Percentiles rank a stretch among this genome's conserved stretches.
Conservation (phyloP, 2,797 vertebrate species). For the Salarias fasciatus region DNA sequence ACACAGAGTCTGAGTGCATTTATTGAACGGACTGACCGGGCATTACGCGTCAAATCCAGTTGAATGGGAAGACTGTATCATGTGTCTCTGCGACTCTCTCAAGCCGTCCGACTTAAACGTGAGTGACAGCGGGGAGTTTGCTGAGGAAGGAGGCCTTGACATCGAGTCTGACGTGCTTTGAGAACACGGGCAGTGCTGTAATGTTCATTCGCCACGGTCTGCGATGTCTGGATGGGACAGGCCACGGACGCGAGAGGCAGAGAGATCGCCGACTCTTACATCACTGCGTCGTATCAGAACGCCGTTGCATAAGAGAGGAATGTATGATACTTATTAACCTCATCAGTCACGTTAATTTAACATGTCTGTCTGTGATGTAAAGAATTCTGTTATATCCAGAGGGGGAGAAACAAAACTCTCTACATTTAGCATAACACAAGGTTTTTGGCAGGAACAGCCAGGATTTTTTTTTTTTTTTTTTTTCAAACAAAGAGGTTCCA, state of each 20-base stretch:
- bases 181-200: constrained; percentile 53
- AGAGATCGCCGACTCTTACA: constrained; percentile 50
- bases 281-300: constrained; percentile 39
- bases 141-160: constrained; percentile 66
- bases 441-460: neutral
- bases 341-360: constrained; percentile 48
- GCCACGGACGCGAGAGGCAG: constrained; percentile 26
- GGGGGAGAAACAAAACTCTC: constrained; percentile 22
- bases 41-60: constrained; percentile 63
- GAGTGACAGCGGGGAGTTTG: constrained; percentile 59
- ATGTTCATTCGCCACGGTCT: constrained; percentile 36
- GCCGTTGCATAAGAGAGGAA: constrained; percentile 61
- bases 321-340: constrained; percentile 54
- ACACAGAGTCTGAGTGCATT: constrained; percentile 27
- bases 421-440: neutral
- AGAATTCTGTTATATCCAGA: constrained; percentile 23
- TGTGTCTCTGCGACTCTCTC: constrained; percentile 44
- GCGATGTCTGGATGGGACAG: constrained; percentile 49
- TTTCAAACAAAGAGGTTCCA: no score
- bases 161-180: constrained; percentile 54
- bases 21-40: constrained; percentile 60
- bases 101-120: constrained; percentile 43
- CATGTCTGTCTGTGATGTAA: constrained; percentile 36
- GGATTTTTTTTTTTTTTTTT: neutral
- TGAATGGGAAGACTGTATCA: constrained; percentile 64